phyloP scores from a whole-genome alignment of 2,113 vertebrate species.

The Neodon shergylaensis region DNA sequence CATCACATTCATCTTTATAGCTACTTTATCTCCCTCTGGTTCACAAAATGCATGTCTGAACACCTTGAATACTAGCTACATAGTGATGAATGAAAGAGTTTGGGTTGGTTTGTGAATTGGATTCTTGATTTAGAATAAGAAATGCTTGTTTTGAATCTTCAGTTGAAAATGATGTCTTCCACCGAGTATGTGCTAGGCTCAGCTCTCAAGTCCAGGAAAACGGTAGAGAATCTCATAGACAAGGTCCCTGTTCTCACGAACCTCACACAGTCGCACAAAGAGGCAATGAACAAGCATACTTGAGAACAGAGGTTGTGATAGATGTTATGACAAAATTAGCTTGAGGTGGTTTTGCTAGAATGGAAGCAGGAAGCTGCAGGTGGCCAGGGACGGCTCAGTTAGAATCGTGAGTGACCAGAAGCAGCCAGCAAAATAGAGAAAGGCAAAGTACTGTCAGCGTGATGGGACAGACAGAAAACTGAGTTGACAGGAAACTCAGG shows the following conservation, averaged over 20 bases:
- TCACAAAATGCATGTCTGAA: neutral
- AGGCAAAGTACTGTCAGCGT: neutral
- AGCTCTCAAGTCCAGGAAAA: neutral
- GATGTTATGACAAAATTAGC: neutral
- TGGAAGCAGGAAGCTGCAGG: neutral
- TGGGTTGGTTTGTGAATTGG: neutral
- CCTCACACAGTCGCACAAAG: neutral
- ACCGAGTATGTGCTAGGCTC: neutral
- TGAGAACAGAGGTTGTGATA: neutral
- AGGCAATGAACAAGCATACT: neutral
- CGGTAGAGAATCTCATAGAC: neutral
- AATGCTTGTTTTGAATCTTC: neutral
- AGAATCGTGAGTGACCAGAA: neutral
- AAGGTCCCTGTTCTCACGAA: neutral
- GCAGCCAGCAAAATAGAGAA: neutral
- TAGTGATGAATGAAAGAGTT: neutral
- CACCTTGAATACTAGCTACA: neutral
- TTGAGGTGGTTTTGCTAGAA: neutral
- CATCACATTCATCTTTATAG: neutral
- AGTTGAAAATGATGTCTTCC: neutral
- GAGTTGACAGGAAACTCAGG: neutral
- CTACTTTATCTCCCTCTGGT: neutral
- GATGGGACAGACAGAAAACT: rapidly evolving
- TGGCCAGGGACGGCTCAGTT: neutral
- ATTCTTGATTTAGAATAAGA: neutral